phyloP scores from a whole-genome alignment of 2,797 vertebrate species.

The Salarias fasciatus region DNA sequence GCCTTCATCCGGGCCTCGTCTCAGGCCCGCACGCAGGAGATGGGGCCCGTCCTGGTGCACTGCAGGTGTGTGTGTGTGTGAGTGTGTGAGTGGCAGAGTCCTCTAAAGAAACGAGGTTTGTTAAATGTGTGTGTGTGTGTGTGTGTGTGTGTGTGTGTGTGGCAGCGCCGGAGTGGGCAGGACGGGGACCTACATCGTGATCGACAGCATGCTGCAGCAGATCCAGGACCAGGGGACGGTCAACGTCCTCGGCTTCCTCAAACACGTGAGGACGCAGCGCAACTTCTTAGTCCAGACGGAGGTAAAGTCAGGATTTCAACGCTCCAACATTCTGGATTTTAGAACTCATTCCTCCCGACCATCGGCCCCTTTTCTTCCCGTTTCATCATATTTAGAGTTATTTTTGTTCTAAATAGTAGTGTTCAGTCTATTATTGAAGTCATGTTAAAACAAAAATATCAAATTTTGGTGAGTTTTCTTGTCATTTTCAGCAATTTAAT shows the following conservation, averaged over 20 bases:
- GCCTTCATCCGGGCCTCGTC: conserved; percentile 93
- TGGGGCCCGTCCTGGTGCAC: conserved; percentile 93
- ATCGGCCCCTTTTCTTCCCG: too few relatives aligned
- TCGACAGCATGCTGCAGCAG: conserved; percentile 97
- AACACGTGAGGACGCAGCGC: conserved; percentile 96
- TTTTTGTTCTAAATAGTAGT: too few relatives aligned
- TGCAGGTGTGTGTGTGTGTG: conserved; percentile 88
- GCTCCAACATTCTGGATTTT: too few relatives aligned
- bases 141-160: conserved; percentile 15
- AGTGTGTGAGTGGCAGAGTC: conserved; percentile 21
- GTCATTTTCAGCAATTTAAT: too few relatives aligned
- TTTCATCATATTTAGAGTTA: too few relatives aligned
- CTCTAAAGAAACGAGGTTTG: too few relatives aligned
- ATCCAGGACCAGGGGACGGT: conserved; percentile 93
- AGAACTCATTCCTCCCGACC: too few relatives aligned
- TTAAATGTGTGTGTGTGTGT: too few relatives aligned
- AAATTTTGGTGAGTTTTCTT: too few relatives aligned
- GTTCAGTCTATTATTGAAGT: too few relatives aligned
- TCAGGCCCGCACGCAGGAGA: conserved; percentile 83
- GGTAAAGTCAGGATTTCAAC: too few relatives aligned
- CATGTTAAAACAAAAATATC: too few relatives aligned
- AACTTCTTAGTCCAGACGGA: conserved; percentile 98
- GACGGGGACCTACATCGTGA: conserved; percentile 95
- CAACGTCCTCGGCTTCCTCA: conserved; percentile 94
- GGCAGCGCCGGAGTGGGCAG: conserved; percentile 93